Base-by-base conservation (phyloP, 2,888 invertebrate genomes). In the Tridacna crocea region DNA sequence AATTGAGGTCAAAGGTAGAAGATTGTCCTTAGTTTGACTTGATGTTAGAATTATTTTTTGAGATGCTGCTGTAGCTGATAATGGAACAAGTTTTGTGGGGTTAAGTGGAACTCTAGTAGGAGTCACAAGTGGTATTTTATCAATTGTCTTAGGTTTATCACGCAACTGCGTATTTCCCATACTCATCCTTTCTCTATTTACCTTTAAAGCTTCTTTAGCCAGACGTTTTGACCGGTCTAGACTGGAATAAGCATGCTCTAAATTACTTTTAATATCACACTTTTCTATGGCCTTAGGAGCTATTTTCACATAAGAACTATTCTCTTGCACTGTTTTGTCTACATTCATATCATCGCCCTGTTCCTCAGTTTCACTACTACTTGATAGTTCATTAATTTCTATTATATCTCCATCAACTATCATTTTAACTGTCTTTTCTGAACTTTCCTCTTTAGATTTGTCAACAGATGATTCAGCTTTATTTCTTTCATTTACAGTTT, bases 331-430 rank as follows among this genome's bases (percentile, higher is more conserved):
- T n/a, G 61, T 24, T 22, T 61, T 61, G 22, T 66, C 0, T 6
- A 19, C 46, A 46, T 66, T n/a, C n/a, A n/a, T n/a, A 27, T 17
- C n/a, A 11, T 27, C 19, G 1, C 26, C 26, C 65, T 46, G 27
- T 15, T 46, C 47, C 11, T 66, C 46, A 46, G 13, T 46, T 6
- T 36, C 36, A 48, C 51, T 51, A n/a, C 51, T 51, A 22, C 51
- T n/a, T 13, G 70, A 70, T 24, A 70, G 17, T 26, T 70, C 22
- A 70, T 70, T 70, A 24, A 70, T 70, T 51, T 70, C 70, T 26
- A 70, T 22, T 13, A 70, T n/a, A 70, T 70, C 70, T 2, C 70
- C 70, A 51, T 70, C 70, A 70, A 70, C 51, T 4, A 70, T 8
- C 12, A 70, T 15, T 19, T 22, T 48, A 51, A 8, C 6, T 66